These are phyloP conservation scores for Dendrolimus houi DNA, from an alignment of 2,888 invertebrate species.

Conservation along the genomic window DNA sequence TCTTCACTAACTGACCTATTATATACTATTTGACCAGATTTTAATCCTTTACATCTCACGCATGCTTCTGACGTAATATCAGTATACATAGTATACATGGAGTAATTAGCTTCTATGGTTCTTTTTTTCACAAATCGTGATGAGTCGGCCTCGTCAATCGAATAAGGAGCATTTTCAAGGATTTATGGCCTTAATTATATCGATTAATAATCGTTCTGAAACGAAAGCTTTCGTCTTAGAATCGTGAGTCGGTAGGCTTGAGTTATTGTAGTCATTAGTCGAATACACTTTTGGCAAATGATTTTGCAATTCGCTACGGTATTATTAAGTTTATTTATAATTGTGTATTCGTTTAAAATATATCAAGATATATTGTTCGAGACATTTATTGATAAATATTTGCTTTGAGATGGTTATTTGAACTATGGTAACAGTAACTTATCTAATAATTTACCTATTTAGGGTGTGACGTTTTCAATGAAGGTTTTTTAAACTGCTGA, in stretches of 20 bases:
- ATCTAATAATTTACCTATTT: too few species aligned
- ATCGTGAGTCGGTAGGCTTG: background rate
- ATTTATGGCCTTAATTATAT: background rate
- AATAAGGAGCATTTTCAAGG: background rate
- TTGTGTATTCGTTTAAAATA: too few species aligned
- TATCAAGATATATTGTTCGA: too few species aligned
- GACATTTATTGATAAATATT: too few species aligned
- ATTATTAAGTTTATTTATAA: too few species aligned
- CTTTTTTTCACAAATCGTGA: background rate
- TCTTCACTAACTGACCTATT: conserved; percentile 44
- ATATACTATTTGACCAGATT: conserved; percentile 49
- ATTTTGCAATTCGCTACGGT: background rate
- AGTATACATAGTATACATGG: background rate
- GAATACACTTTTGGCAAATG: background rate
- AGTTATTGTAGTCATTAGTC: background rate
- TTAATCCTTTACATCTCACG: conserved; percentile 50
- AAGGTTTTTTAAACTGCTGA: too few species aligned
- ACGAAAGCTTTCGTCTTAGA: background rate
- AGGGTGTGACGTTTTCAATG: too few species aligned
- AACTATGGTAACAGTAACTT: too few species aligned
- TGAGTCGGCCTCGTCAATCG: background rate
- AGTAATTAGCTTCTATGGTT: background rate
- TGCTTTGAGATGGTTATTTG: too few species aligned
- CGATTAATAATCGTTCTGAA: background rate
- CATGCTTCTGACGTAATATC: conserved; percentile 45